These are phyloP conservation scores for Podocnemis expansa DNA, from an alignment of 2,113 vertebrate genomes.

Conservation along the genomic window DNA sequence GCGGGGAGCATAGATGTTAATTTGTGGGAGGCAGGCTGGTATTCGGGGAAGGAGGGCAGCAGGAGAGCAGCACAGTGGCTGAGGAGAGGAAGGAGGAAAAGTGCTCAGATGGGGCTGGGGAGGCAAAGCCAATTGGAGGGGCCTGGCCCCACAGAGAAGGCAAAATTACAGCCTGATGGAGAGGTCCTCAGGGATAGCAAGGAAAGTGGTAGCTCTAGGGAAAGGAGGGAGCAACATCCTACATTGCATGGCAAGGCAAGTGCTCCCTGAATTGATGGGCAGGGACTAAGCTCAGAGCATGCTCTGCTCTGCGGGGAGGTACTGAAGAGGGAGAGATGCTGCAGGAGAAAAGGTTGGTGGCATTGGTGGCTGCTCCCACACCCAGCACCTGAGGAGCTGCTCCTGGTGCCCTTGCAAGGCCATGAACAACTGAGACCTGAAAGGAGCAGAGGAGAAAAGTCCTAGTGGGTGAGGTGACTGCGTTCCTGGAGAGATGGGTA, in stretches of 20 bases:
- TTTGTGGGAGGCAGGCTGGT: neutral
- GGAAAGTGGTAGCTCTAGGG: neutral
- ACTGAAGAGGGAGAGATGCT: neutral
- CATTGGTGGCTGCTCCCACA: neutral
- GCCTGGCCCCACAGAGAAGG: neutral
- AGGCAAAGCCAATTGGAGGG: neutral
- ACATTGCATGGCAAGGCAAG: neutral
- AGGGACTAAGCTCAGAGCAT: neutral
- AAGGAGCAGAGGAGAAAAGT: neutral
- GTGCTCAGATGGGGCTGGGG: neutral
- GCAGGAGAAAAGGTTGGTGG: neutral
- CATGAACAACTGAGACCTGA: neutral
- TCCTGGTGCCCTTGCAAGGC: neutral
- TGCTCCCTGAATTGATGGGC: neutral
- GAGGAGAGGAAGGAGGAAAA: neutral
- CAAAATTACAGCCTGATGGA: neutral
- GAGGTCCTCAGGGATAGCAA: neutral
- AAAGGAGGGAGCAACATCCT: neutral
- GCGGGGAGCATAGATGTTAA: accelerated
- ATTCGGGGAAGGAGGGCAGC: neutral
- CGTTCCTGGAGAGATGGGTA: neutral
- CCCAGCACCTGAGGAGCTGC: neutral
- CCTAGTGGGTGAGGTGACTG: neutral
- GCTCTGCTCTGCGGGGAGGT: neutral
- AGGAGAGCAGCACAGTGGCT: neutral